phyloP scores from a whole-genome alignment of 2,888 invertebrate species.

The Nesidiocoris tenuis region DNA sequence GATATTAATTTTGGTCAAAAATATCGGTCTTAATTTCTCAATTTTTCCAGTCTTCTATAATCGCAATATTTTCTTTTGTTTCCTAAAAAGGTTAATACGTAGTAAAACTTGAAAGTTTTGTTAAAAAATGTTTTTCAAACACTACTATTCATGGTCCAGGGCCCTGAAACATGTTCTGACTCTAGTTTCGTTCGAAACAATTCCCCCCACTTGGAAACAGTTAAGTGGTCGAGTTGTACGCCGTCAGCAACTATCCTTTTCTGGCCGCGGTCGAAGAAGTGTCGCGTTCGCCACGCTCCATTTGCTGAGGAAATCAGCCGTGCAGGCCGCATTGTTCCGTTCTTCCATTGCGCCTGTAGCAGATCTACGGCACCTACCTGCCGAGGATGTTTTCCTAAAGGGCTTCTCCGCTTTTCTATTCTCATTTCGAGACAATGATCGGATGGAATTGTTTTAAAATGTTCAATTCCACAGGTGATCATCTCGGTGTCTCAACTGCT shows the following conservation, averaged over 20 bases:
- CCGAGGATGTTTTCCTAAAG: background rate
- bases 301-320: conserved; percentile 28
- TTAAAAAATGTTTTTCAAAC: no score
- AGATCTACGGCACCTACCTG: background rate
- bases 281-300: conserved; percentile 32
- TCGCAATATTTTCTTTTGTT: no score
- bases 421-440: background rate
- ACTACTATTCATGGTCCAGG: no score
- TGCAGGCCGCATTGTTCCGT: conserved; percentile 20
- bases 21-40: no score
- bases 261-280: background rate
- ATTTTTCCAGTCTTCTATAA: no score
- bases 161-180: no score
- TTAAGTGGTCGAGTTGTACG: background rate
- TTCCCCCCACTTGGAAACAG: no score
- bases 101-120: no score
- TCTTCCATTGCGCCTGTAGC: background rate
- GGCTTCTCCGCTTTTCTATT: background rate
- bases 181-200: no score
- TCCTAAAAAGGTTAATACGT: no score
- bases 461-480: conserved; percentile 67
- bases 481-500: conserved; percentile 93
- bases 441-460: no score
- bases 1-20: no score
- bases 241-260: background rate